Conservation (phyloP, 2,888 invertebrate species). For the Malachius bipustulatus region DNA sequence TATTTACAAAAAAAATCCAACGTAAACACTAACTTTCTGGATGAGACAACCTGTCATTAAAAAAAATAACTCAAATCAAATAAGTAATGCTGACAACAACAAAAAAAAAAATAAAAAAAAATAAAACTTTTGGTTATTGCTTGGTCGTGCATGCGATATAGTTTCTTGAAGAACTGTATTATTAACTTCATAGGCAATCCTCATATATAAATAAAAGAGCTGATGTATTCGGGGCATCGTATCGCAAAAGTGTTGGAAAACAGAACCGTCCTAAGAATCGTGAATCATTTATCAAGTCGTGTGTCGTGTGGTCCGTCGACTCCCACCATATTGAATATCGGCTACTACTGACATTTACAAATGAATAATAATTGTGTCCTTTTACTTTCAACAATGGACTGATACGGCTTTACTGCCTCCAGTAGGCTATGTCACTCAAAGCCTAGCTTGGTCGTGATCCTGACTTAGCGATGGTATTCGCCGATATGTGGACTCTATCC, state of each 20-base stretch:
- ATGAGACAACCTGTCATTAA: no score
- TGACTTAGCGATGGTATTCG: conserved; percentile 16
- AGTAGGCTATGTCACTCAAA: conserved; percentile 26
- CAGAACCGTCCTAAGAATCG: conserved; percentile 36
- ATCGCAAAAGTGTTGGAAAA: conserved; percentile 35
- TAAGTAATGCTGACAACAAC: no score
- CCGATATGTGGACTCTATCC: no score
- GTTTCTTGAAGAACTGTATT: no score
- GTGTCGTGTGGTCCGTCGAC: conserved; percentile 38
- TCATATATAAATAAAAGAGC: no score
- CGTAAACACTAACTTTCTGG: no score
- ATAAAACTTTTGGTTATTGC: no score
- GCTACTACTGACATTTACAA: conserved; percentile 39
- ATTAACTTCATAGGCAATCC: no score
- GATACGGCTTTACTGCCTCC: conserved; percentile 27
- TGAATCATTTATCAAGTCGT: conserved; percentile 37
- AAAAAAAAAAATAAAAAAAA: no score
- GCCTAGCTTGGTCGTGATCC: conserved; percentile 17
- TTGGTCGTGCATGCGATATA: no score
- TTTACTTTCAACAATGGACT: conserved; percentile 35
- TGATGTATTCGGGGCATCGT: conserved; percentile 33
- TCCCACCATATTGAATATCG: conserved; percentile 40
- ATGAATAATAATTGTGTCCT: conserved; percentile 41
- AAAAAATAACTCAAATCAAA: no score
- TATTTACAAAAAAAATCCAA: no score